Conservation (phyloP, 2,113 vertebrate species). For the Eleginops maclovinus region DNA sequence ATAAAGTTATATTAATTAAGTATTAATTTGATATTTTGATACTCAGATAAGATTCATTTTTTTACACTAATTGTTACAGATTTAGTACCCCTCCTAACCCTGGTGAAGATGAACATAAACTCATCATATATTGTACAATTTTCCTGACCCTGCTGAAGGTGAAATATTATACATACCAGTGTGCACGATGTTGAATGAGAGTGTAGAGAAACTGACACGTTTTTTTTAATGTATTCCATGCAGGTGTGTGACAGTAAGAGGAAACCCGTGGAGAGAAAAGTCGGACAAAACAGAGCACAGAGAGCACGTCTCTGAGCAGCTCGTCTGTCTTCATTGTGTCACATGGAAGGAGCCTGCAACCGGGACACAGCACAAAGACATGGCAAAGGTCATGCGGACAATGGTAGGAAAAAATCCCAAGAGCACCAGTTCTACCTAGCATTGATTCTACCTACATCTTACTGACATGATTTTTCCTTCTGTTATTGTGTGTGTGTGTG, state of each 20-base stretch:
- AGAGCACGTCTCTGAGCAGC: conserved; percentile 35
- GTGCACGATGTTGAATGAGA: background rate
- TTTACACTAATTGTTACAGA: too few relatives aligned
- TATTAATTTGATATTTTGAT: too few relatives aligned
- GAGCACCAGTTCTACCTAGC: background rate
- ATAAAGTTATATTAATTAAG: too few relatives aligned
- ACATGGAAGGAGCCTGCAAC: conserved; percentile 36
- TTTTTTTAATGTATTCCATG: conserved; percentile 37
- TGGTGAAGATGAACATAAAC: background rate
- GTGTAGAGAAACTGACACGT: background rate
- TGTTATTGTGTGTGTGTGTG: conserved; percentile 14
- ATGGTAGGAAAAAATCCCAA: conserved; percentile 27
- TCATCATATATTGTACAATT: too few relatives aligned
- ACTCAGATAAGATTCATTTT: too few relatives aligned
- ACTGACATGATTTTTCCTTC: conserved; percentile 27
- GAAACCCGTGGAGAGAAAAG: conserved; percentile 13
- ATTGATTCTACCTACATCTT: conserved; percentile 24
- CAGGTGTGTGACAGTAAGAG: conserved; percentile 39
- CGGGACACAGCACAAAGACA: conserved; percentile 24
- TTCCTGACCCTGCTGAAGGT: background rate
- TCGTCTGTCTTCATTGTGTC: conserved; percentile 69
- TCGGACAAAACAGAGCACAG: conserved; percentile 20
- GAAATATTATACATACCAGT: background rate
- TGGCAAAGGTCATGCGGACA: conserved; percentile 42
- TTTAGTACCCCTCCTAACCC: too few relatives aligned